Conservation (phyloP, 1,140 invertebrate genomes). For the Heliconius himera region DNA sequence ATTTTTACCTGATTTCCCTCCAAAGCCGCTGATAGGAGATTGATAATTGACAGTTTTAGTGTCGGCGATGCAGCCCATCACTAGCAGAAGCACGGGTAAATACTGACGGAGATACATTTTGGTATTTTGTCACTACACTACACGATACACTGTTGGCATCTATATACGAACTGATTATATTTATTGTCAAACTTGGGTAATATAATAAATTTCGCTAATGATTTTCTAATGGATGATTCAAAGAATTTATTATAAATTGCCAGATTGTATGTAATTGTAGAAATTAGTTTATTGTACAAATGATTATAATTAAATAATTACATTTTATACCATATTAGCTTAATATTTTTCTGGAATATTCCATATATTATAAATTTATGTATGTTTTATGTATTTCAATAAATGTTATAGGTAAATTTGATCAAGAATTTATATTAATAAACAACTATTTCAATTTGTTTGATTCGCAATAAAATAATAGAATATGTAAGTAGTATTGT, state of each 20-base stretch:
- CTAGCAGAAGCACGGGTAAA: slow-evolving; percentile 50
- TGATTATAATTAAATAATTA: neutral
- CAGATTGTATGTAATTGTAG: neutral
- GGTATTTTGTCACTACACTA: slow-evolving; percentile 11
- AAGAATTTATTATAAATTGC: slow-evolving; percentile 5
- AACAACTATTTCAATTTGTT: neutral
- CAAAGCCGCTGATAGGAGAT: slow-evolving; percentile 47
- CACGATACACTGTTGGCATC: slow-evolving; percentile 9
- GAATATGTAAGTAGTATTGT: neutral
- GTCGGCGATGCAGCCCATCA: slow-evolving; percentile 64
- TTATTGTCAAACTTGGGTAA: neutral
- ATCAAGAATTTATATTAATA: neutral
- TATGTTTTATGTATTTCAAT: neutral
- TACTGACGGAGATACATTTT: slow-evolving; percentile 56
- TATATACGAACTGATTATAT: neutral
- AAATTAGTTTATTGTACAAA: slow-evolving; percentile 1
- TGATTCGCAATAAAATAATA: neutral
- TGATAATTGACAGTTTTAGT: slow-evolving; percentile 67
- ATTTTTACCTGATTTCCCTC: slow-evolving; percentile 61
- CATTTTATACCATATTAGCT: neutral
- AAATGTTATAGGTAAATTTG: no score
- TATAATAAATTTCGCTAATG: slow-evolving; percentile 3
- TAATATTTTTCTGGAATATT: neutral
- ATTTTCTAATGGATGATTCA: slow-evolving; percentile 10
- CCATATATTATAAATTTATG: neutral